Conservation (phyloP, 2,888 invertebrate species). For the Acheta domesticus region DNA sequence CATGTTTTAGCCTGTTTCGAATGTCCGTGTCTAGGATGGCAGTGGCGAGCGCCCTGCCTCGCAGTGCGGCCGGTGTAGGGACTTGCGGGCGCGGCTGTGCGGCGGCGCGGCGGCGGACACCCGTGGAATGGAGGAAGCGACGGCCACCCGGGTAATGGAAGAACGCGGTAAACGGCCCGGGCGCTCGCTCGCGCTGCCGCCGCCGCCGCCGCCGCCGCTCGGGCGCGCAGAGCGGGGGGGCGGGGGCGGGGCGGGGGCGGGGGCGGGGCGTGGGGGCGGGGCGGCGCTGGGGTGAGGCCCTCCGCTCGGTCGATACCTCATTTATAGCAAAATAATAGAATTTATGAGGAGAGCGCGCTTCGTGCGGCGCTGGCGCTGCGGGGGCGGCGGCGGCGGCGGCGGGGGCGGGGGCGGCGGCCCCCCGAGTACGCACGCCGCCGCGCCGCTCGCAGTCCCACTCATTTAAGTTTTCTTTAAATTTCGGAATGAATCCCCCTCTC, state of each 20-base stretch:
- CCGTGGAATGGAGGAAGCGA: conserved; percentile 2
- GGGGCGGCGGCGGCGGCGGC: conserved; percentile 23
- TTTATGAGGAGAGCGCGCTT: conserved; percentile 40
- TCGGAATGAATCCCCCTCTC: no score
- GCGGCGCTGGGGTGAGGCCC: neutral
- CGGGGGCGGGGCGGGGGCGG: neutral
- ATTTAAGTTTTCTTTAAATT: conserved; percentile 44
- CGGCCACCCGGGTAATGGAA: conserved; percentile 7
- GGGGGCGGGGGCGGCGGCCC: conserved; percentile 59
- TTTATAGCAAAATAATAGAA: conserved; percentile 47
- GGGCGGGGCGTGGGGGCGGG: neutral
- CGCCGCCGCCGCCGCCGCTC: conserved; percentile 8
- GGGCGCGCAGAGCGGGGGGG: neutral
- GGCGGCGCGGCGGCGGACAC: neutral
- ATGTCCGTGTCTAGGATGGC: no score
- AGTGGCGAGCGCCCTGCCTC: no score
- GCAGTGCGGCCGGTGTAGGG: neutral
- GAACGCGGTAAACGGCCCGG: conserved; percentile 6
- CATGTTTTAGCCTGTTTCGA: no score
- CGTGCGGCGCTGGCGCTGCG: conserved; percentile 21
- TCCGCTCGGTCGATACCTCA: conserved; percentile 45
- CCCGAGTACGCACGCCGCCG: conserved; percentile 49
- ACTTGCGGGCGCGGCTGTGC: conserved; percentile 1
- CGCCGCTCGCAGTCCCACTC: conserved; percentile 64
- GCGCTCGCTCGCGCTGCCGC: neutral